These are phyloP conservation scores for Antheraea pernyi DNA, from an alignment of 1,140 invertebrate genomes.

Conservation along the genomic window DNA sequence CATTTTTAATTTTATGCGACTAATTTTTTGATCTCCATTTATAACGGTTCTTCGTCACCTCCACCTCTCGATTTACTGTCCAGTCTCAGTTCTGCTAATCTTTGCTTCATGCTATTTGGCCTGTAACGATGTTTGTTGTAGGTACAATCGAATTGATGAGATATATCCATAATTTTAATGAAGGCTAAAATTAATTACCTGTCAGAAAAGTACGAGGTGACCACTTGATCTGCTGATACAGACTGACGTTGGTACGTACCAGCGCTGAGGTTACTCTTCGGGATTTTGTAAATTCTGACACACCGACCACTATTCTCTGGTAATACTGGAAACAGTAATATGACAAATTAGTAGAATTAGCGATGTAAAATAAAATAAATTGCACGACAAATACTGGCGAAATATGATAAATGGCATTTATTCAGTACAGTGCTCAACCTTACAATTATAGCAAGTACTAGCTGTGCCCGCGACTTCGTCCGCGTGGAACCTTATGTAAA, in stretches of 20 bases:
- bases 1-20: background rate
- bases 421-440: no score
- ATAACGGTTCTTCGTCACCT: conserved; percentile 55
- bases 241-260: conserved; percentile 69
- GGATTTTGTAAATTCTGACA: conserved; percentile 69
- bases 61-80: conserved; percentile 68
- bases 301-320: conserved; percentile 68
- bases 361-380: background rate
- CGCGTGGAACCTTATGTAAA: no score
- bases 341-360: background rate
- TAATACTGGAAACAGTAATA: conserved; percentile 36
- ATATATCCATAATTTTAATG: background rate
- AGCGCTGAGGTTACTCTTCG: conserved; percentile 67
- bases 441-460: no score
- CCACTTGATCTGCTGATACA: conserved; percentile 69
- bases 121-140: conserved; percentile 27
- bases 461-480: no score
- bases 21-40: conserved; percentile 20
- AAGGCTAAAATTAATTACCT: conserved; percentile 32
- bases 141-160: no score
- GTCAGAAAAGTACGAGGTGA: conserved; percentile 62
- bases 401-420: no score
- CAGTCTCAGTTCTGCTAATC: conserved; percentile 62
- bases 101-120: conserved; percentile 67
- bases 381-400: no score